A percentile compares a stretch with the other conserved stretches of the same genome.
phyloP scores from a whole-genome alignment of 2,888 invertebrate genomes.

The Cheilosia grossa region DNA sequence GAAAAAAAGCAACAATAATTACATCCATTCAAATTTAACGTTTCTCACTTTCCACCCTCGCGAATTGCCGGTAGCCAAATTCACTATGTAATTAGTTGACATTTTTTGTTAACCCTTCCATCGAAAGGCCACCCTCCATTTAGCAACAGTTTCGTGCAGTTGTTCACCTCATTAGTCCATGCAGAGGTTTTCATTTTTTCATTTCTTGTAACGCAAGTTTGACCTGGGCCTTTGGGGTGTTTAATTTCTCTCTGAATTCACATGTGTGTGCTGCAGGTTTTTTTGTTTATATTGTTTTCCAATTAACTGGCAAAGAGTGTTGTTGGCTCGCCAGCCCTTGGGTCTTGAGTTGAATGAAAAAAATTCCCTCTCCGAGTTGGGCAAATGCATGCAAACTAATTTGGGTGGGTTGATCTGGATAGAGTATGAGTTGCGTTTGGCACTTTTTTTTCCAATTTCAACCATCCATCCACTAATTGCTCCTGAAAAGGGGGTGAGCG shows the following conservation, averaged over 20 bases:
- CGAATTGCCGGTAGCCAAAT: slow-evolving; percentile 57
- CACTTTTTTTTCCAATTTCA: slow-evolving; percentile 26
- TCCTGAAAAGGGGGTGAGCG: slow-evolving; percentile 10
- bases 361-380: slow-evolving; percentile 4
- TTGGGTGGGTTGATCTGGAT: slow-evolving; percentile 14
- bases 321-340: slow-evolving; percentile 45
- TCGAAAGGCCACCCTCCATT: slow-evolving; percentile 45
- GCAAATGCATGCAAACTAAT: slow-evolving; percentile 67
- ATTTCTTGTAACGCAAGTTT: slow-evolving; percentile 51
- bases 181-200: not conserved
- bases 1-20: slow-evolving; percentile 53
- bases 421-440: slow-evolving; percentile 33
- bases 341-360: not conserved
- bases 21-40: slow-evolving; percentile 64
- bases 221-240: slow-evolving; percentile 59
- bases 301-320: slow-evolving; percentile 70
- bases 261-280: slow-evolving; percentile 22
- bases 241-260: slow-evolving; percentile 57
- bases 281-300: slow-evolving; percentile 72
- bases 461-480: slow-evolving; percentile 55
- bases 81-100: slow-evolving; percentile 73
- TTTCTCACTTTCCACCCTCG: slow-evolving; percentile 12
- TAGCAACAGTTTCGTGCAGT: slow-evolving; percentile 71
- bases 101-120: slow-evolving; percentile 55
- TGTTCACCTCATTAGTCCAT: slow-evolving; percentile 69